Conservation (phyloP, 2,797 vertebrate species). For the Sebastes jordani region DNA sequence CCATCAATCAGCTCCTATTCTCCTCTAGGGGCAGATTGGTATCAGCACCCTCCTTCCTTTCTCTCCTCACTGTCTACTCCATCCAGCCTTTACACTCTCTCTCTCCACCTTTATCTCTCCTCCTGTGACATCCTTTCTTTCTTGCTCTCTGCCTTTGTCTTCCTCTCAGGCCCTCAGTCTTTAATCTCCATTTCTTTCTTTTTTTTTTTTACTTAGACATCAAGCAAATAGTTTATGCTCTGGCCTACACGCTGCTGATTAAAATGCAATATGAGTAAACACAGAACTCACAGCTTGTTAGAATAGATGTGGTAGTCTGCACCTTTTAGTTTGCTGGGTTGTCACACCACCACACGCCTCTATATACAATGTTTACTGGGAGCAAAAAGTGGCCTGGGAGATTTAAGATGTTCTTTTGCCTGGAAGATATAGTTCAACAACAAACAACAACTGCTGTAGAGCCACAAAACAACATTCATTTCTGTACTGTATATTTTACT, state of each 20-base stretch:
- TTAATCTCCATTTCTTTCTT: slow-evolving; percentile 50
- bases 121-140: slow-evolving; percentile 57
- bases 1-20: slow-evolving; percentile 81
- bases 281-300: slow-evolving; percentile 32
- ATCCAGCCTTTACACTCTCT: slow-evolving; percentile 61
- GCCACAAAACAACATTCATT: neutral
- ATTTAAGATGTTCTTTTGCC: neutral
- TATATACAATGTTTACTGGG: neutral
- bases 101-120: slow-evolving; percentile 66
- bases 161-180: slow-evolving; percentile 23
- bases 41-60: slow-evolving; percentile 74
- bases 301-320: slow-evolving; percentile 20
- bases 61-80: slow-evolving; percentile 63
- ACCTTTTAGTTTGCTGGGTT: slow-evolving; percentile 9
- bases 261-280: slow-evolving; percentile 56
- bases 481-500: neutral
- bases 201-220: slow-evolving; percentile 21
- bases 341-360: slow-evolving; percentile 10
- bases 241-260: slow-evolving; percentile 35
- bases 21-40: slow-evolving; percentile 73
- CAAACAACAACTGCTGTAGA: neutral
- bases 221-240: slow-evolving; percentile 33
- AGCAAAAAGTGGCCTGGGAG: slow-evolving; percentile 9
- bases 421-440: neutral
- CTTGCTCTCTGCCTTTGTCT: slow-evolving; percentile 46